These are phyloP conservation scores for Parthenolecanium corni DNA, from an alignment of 2,888 invertebrate species.

Conservation along the genomic window DNA sequence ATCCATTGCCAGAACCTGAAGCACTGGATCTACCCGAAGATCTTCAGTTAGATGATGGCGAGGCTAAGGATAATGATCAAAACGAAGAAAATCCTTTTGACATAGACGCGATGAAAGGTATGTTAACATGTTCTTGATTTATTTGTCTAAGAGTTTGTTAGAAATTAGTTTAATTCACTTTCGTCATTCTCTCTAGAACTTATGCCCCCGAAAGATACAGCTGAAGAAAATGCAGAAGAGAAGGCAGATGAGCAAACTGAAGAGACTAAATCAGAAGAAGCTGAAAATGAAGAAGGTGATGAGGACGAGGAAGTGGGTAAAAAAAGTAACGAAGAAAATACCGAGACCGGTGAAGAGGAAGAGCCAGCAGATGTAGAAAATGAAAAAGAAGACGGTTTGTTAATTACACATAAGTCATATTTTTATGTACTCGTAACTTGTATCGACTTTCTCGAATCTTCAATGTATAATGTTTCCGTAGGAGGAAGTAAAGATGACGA, in stretches of 20 bases:
- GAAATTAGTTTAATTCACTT: background rate
- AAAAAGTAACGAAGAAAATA: conserved; percentile 38
- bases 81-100: conserved; percentile 76
- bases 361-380: conserved; percentile 36
- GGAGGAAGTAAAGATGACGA: conserved; percentile 32
- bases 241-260: conserved; percentile 39
- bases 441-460: background rate
- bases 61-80: conserved; percentile 49
- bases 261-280: conserved; percentile 37
- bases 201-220: conserved; percentile 36
- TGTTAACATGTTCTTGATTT: background rate
- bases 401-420: background rate
- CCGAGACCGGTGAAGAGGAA: conserved; percentile 34
- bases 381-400: conserved; percentile 34
- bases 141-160: background rate
- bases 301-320: conserved; percentile 38
- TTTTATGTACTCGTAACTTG: background rate
- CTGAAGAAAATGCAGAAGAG: conserved; percentile 36
- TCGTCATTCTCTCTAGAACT: conserved; percentile 11
- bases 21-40: conserved; percentile 80
- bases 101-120: conserved; percentile 64
- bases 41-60: conserved; percentile 63
- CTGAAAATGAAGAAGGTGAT: conserved; percentile 38
- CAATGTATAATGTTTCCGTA: background rate
- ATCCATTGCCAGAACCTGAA: conserved; percentile 68